Evolutionary conservation across 2,888 invertebrate species (phyloP), one percentile per base, ranked within the genome.

Genomic region (Drosophila kambysellisi): DNA sequence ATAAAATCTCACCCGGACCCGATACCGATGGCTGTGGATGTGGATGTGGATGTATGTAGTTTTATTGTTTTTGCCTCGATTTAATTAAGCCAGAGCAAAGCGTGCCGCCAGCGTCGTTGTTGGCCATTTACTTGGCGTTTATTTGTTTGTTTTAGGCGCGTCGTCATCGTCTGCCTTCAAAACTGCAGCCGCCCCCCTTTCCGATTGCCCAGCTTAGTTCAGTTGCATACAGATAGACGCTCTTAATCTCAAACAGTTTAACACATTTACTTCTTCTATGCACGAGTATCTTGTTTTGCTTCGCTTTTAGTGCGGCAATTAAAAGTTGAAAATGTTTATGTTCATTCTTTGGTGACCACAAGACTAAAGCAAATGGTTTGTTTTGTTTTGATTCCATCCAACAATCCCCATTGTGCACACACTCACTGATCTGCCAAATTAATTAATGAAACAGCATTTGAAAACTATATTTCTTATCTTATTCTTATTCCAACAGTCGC

Each of bases 131-230:
- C 71, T 87, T 83, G 73, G 69, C 78, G 77, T 88, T 89, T 88
- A 87, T 87, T 87, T 87, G 86, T 87, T 87, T 87, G 90, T 81
- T 88, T 87, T 85, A 89, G 86, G 90, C 86, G 86, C 90, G 86
- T 79, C 86, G 80, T 83, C 87, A 77, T 79, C 79, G 53, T 53
- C 58, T 59, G 66, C 69, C 41, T 17, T 43, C 61, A 66, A 56
- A 61, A 65, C 56, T 37, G 35, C 58, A 51, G 48, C 51, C 53
- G 41, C 65, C 29, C 37, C 25, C 8, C 46, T 57, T 57, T 54
- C 65, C 29, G 41, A 41, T 63, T 35, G 30, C 63, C 15, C 68
- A 46, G 30, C 3, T 37, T 20, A 4, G 56, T 54, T 54, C 25
- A 67, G 58, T 68, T 78, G 62, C 78, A 78, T 43, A 53, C 66